Conservation (phyloP, 2,113 vertebrate species). For the Amblyopsis rosae region DNA sequence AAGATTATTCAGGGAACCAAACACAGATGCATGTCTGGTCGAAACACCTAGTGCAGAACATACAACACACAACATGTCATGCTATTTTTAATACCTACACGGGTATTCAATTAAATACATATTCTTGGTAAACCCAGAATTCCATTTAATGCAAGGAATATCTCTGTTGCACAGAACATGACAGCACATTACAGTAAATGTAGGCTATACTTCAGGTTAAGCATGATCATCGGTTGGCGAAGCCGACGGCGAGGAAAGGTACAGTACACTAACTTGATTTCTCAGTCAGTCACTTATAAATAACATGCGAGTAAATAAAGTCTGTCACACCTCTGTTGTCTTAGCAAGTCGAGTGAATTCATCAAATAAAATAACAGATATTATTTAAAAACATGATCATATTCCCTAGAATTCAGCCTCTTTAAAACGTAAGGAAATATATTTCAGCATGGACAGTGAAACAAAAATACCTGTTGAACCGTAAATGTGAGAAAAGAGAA, state of each 20-base stretch:
- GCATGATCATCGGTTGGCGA: neutral
- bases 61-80: neutral
- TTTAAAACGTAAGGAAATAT: too few relatives aligned
- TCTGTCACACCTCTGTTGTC: too few relatives aligned
- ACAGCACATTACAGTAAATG: conserved; percentile 5
- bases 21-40: too few relatives aligned
- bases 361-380: neutral
- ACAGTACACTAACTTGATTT: neutral
- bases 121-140: conserved; percentile 8
- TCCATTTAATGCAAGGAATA: conserved; percentile 30
- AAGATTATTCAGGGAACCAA: too few relatives aligned
- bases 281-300: neutral
- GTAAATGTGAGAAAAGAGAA: too few relatives aligned
- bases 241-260: neutral
- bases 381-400: too few relatives aligned
- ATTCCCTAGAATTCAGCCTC: too few relatives aligned
- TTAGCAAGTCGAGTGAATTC: too few relatives aligned
- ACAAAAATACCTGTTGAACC: too few relatives aligned
- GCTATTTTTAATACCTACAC: neutral
- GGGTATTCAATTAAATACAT: too few relatives aligned
- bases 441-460: too few relatives aligned
- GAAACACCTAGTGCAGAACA: neutral
- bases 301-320: neutral
- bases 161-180: neutral
- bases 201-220: neutral